A percentile compares a stretch with the other conserved stretches of the same genome.
phyloP scores from a whole-genome alignment of 2,797 vertebrate species.

The Crenichthys baileyi region DNA sequence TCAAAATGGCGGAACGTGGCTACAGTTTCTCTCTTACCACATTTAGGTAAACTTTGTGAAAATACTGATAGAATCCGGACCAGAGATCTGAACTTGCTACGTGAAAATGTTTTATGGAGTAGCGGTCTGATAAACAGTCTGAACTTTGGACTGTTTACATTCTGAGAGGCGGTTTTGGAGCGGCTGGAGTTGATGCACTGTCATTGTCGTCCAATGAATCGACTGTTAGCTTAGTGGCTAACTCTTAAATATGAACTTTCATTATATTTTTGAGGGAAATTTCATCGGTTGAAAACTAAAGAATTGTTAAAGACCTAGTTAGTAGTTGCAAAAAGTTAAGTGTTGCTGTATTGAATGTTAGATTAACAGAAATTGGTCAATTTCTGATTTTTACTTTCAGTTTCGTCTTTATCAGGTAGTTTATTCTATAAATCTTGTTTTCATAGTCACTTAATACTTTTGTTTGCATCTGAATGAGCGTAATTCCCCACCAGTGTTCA shows the following conservation, averaged over 20 bases:
- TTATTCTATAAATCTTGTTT: neutral
- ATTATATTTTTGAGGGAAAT: neutral
- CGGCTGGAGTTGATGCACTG: slow-evolving; percentile 61
- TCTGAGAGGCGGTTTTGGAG: neutral
- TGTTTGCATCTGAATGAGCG: neutral
- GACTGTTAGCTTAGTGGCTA: slow-evolving; percentile 60
- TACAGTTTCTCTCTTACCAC: slow-evolving; percentile 98
- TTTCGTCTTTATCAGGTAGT: slow-evolving; percentile 36
- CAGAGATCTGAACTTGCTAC: fast-evolving
- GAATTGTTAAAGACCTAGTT: fast-evolving
- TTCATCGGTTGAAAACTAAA: fast-evolving
- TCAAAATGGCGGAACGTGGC: slow-evolving; percentile 94
- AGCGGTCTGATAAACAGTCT: fast-evolving
- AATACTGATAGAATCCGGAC: neutral
- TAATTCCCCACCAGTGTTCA: fast-evolving
- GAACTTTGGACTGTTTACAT: neutral
- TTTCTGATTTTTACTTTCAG: slow-evolving; percentile 69
- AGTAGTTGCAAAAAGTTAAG: fast-evolving
- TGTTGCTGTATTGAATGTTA: neutral
- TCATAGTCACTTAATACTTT: fast-evolving
- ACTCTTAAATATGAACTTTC: neutral
- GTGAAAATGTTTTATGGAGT: fast-evolving
- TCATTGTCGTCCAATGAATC: slow-evolving; percentile 71
- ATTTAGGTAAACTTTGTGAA: slow-evolving; percentile 87
- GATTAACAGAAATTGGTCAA: slow-evolving; percentile 40